Percentiles rank a stretch among this genome's conserved stretches.
These are phyloP conservation scores for Papilio machaon DNA, from an alignment of 1,140 invertebrate genomes.

Conservation along the genomic window DNA sequence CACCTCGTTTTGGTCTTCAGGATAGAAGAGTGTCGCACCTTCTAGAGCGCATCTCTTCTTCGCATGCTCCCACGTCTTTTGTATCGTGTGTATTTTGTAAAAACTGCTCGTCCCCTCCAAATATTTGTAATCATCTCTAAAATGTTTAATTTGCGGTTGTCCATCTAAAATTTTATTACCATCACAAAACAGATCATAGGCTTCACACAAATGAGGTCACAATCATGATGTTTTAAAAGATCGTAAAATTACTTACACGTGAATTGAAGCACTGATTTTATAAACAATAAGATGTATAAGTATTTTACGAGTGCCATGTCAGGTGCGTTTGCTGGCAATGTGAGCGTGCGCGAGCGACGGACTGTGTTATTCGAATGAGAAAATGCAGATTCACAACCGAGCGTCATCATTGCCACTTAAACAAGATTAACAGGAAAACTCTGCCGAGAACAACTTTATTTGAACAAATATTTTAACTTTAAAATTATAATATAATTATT, in stretches of 20 bases:
- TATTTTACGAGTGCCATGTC: constrained; percentile 42
- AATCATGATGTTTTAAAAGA: neutral
- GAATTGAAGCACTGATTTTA: constrained; percentile 1
- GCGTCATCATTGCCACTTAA: neutral
- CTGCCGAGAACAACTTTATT: neutral
- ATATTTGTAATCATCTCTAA: constrained; percentile 55
- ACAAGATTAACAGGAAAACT: constrained; percentile 44
- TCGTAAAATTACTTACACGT: constrained; percentile 32
- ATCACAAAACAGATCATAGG: neutral
- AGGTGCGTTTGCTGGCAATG: neutral
- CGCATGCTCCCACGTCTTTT: constrained; percentile 50
- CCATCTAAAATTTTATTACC: constrained; percentile 54
- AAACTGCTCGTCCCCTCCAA: constrained; percentile 49
- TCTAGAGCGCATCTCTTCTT: constrained; percentile 46
- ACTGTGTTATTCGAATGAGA: constrained; percentile 29
- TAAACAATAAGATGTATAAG: constrained; percentile 41
- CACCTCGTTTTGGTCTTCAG: constrained; percentile 44
- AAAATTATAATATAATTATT: constrained; percentile 1
- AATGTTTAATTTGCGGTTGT: constrained; percentile 49
- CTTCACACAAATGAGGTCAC: neutral
- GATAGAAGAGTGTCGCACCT: constrained; percentile 47
- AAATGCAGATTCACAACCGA: constrained; percentile 42
- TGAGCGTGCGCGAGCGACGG: constrained; percentile 8
- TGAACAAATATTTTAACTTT: constrained; percentile 32
- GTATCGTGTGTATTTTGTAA: constrained; percentile 57